Evolutionary conservation across 2,888 invertebrate species (phyloP), one percentile per base, ranked within the genome.

Genomic region (Peribatodes rhomboidaria): DNA sequence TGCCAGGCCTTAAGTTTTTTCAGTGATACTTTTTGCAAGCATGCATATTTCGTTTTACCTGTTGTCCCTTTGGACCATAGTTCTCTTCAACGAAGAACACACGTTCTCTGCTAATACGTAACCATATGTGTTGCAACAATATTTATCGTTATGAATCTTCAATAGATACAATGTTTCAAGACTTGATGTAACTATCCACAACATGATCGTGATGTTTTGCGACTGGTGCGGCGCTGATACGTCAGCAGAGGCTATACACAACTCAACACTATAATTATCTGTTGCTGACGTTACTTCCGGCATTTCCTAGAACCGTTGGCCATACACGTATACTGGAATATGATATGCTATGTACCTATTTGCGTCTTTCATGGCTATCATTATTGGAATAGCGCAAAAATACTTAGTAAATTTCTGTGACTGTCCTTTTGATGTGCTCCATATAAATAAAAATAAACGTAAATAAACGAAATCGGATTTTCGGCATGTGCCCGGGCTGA

Each of bases 201-300:
- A 42, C 55, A 31, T 47, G 41, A 41, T 49, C 16, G 18, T 61
- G 61, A 61, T 39, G 13, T 44, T 35, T 37, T 27, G 33, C 44
- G 27, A n/a, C 47, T 27, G 8, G 1, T 10, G n/a, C n/a, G n/a
- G n/a, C 44, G 33, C 16, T 50, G 18, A 35, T 33, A 52, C 52
- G 52, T 44, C 59, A 52, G 50, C 22, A n/a, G 27, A 22, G 6
- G 39, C 6, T 35, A 50, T 16, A 49, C 10, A 16, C 14, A 20
- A 20, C 20, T 22, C 18, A 20, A 35, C 11, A 35, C 4, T 3
- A 37, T 46, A n/a, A 11, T 6, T 16, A 31, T 16, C 50, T 35
- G 37, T 14, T 37, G 54, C 41, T 54, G 27, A 54, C 41, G 27
- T 14, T 27, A 41, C 16, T 54, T 54, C 54, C 54, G 41, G 54